Conservation (phyloP, 2,797 vertebrate genomes). For the Gadopsis marmoratus region DNA sequence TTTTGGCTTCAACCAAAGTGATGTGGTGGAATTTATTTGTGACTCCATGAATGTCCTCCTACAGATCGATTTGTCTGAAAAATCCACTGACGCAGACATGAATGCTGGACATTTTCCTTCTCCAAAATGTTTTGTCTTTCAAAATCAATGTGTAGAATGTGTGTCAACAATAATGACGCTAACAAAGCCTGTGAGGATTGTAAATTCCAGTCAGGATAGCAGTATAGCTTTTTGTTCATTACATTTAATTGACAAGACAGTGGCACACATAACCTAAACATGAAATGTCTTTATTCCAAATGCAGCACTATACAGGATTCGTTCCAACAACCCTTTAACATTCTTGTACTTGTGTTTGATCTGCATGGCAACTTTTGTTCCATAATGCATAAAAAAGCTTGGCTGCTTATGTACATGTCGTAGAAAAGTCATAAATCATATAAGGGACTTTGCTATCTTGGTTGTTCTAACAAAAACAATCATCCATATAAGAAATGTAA, state of each 20-base stretch:
- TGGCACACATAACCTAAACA: conserved; percentile 54
- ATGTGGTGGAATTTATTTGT: conserved; percentile 44
- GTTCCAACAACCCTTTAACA: conserved; percentile 66
- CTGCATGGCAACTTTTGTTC: conserved; percentile 73
- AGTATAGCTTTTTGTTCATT: conserved; percentile 52
- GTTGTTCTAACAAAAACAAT: conserved; percentile 64
- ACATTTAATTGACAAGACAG: conserved; percentile 42
- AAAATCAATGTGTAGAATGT: conserved; percentile 53
- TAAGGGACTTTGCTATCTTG: conserved; percentile 63
- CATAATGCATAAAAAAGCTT: conserved; percentile 70
- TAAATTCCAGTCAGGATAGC: conserved; percentile 50
- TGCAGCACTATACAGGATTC: conserved; percentile 57
- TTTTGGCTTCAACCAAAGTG: conserved; percentile 32
- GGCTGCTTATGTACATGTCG: conserved; percentile 71
- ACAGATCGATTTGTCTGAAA: conserved; percentile 39
- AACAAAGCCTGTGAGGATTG: conserved; percentile 57
- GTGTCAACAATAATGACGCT: conserved; percentile 40
- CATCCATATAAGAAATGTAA: conserved; percentile 69
- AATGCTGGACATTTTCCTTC: conserved; percentile 44
- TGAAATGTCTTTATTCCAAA: conserved; percentile 62
- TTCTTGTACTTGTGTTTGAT: conserved; percentile 66
- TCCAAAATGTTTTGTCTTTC: conserved; percentile 10
- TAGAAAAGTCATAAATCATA: conserved; percentile 68
- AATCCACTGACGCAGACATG: conserved; percentile 31
- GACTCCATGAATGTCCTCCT: conserved; percentile 70